Evolutionary conservation across 2,888 invertebrate genomes (phyloP).

Genomic region (Temnothorax rugatulus): DNA sequence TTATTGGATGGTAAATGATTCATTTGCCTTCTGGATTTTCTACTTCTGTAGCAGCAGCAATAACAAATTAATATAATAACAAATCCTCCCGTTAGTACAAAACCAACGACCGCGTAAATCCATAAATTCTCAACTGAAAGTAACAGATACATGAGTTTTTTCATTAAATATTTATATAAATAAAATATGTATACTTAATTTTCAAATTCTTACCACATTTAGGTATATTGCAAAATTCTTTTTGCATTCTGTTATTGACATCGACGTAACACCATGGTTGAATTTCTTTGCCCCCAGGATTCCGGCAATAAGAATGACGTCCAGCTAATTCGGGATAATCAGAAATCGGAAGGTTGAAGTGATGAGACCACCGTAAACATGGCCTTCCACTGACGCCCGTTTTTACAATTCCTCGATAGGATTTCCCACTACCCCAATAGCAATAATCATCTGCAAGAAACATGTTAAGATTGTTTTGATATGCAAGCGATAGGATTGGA

Average conservation of each 20-base stretch:
- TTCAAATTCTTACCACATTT: constrained; percentile 91
- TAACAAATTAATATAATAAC: constrained; percentile 88
- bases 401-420: constrained; percentile 94
- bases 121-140: constrained; percentile 92
- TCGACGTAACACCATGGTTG: constrained; percentile 97
- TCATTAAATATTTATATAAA: neutral
- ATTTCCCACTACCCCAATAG: constrained; percentile 94
- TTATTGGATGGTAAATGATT: constrained; percentile 84
- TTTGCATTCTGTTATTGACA: constrained; percentile 90
- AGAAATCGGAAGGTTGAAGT: constrained; percentile 91
- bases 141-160: constrained; percentile 28
- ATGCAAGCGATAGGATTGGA: neutral
- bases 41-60: constrained; percentile 88
- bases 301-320: constrained; percentile 95
- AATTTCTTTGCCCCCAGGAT: constrained; percentile 93
- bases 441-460: constrained; percentile 91
- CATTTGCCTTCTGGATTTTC: constrained; percentile 81
- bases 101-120: constrained; percentile 92
- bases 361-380: constrained; percentile 95
- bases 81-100: constrained; percentile 87
- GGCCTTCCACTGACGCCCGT: constrained; percentile 90
- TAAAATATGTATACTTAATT: neutral
- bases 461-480: neutral
- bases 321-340: constrained; percentile 95
- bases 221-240: constrained; percentile 94